Evolutionary conservation across 2,888 invertebrate genomes (phyloP).

Genomic region (Bugula neritina): DNA sequence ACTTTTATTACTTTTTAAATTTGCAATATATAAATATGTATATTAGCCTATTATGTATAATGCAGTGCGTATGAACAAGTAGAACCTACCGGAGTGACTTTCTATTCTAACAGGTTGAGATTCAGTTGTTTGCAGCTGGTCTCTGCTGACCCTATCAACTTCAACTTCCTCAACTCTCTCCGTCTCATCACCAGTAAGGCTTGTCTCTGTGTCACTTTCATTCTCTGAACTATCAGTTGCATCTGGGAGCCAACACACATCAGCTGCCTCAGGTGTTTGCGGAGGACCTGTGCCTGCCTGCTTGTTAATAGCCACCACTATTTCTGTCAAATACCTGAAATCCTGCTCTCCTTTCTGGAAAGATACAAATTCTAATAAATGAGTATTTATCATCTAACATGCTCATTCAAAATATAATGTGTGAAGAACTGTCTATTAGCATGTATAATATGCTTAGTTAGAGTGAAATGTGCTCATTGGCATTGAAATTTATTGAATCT

Average conservation of each 20-base stretch:
- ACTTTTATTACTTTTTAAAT: neutral
- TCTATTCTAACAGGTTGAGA: too few relatives aligned
- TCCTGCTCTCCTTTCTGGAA: constrained; percentile 1
- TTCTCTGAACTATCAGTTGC: neutral
- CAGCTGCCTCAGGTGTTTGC: neutral
- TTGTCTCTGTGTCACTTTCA: neutral
- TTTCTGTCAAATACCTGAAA: neutral
- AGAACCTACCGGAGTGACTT: too few relatives aligned
- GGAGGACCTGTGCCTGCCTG: neutral
- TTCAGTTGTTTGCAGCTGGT: too few relatives aligned
- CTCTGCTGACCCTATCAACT: too few relatives aligned
- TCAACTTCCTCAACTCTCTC: neutral
- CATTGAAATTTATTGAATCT: too few relatives aligned
- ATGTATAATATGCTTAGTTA: too few relatives aligned
- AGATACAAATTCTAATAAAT: neutral
- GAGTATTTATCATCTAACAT: neutral
- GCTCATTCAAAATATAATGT: neutral
- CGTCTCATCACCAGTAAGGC: neutral
- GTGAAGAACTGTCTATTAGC: neutral
- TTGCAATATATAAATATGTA: too few relatives aligned
- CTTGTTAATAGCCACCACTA: neutral
- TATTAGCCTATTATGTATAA: too few relatives aligned
- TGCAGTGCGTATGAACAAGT: too few relatives aligned
- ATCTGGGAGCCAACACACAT: neutral
- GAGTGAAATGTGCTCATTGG: too few relatives aligned